Conservation (phyloP, 2,113 vertebrate species). For the Esox niger region DNA sequence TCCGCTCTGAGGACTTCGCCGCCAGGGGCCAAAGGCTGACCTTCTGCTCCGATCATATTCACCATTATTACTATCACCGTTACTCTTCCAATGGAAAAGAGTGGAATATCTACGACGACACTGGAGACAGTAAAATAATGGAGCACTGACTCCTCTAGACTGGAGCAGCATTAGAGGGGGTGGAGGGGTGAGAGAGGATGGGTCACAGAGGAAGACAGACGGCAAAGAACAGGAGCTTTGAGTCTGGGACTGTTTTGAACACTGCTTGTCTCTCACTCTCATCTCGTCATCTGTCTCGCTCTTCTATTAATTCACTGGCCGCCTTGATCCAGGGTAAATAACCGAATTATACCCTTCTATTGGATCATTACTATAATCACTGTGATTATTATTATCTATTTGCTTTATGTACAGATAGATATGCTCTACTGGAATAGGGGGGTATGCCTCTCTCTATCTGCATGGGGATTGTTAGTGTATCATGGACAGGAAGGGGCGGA, state of each 20-base stretch:
- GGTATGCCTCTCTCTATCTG: not conserved
- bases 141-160: constrained; percentile 25
- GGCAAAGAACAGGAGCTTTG: not conserved
- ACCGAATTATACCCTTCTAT: constrained; percentile 68
- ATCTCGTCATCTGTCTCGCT: constrained; percentile 40
- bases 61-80: constrained; percentile 62
- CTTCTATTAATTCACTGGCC: constrained; percentile 55
- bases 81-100: constrained; percentile 58
- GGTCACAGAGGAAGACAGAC: not conserved
- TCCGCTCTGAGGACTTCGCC: constrained; percentile 45
- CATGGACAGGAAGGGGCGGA: no score
- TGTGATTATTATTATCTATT: constrained; percentile 67
- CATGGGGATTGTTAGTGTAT: no score
- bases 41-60: constrained; percentile 65
- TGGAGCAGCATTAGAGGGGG: constrained; percentile 15
- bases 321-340: constrained; percentile 69
- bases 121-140: constrained; percentile 26
- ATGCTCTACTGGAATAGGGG: constrained; percentile 49
- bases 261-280: constrained; percentile 14
- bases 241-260: constrained; percentile 1
- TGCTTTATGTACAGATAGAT: constrained; percentile 60
- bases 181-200: not conserved
- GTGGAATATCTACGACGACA: constrained; percentile 46
- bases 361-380: constrained; percentile 74
- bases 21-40: constrained; percentile 59